A percentile compares a stretch with the other conserved stretches of the same genome.
Evolutionary conservation across 2,888 invertebrate genomes (phyloP).

Genomic region (Drosophila limbata): DNA sequence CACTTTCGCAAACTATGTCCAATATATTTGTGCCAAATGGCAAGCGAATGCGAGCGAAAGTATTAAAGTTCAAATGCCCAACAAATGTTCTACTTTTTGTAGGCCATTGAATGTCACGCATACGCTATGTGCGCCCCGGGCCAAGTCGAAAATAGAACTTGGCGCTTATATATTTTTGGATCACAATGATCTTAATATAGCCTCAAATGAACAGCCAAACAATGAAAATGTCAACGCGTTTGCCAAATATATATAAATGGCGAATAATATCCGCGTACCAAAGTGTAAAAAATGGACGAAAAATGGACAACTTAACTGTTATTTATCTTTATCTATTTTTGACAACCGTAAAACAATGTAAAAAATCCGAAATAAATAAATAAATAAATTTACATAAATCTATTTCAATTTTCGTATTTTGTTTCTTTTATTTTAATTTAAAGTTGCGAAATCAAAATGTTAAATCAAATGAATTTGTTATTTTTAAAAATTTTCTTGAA

Average conservation of each 20-base stretch:
- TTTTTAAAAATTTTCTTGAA: too few species aligned
- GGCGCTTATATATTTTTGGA: slow-evolving; percentile 45
- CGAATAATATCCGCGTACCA: background rate
- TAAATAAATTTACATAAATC: too few species aligned
- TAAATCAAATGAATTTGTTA: too few species aligned
- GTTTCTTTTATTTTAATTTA: too few species aligned
- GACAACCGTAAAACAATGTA: background rate
- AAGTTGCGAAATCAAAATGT: too few species aligned
- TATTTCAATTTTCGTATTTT: too few species aligned
- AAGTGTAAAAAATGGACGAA: background rate
- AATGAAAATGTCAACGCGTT: slow-evolving; percentile 10
- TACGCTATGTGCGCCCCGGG: slow-evolving; percentile 18
- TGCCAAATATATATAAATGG: background rate
- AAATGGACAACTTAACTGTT: background rate
- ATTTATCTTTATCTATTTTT: background rate
- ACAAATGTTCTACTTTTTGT: slow-evolving; percentile 10
- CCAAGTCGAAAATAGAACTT: slow-evolving; percentile 30
- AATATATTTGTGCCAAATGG: slow-evolving; percentile 25
- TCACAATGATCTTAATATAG: slow-evolving; percentile 16
- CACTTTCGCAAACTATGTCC: background rate
- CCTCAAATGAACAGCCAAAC: background rate
- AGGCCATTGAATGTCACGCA: slow-evolving; percentile 25
- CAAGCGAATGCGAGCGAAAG: slow-evolving; percentile 32
- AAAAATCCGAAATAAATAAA: too few species aligned
- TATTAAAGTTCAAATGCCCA: slow-evolving; percentile 53